Evolutionary conservation across 2,797 vertebrate species (phyloP).

Genomic region (Neomorphus geoffroyi): DNA sequence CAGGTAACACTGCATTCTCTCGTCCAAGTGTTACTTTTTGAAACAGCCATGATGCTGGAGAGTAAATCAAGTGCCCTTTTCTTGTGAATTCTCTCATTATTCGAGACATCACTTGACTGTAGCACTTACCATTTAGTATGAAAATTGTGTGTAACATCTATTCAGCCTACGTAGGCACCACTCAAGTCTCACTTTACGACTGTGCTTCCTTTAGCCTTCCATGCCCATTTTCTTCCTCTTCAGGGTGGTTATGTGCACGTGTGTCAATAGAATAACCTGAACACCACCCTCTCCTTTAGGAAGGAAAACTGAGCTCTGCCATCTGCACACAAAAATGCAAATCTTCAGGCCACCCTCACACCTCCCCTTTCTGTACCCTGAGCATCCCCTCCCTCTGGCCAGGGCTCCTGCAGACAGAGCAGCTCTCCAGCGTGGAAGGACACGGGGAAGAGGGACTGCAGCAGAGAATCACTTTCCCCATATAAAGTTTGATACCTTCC

Average conservation of each 20-base stretch:
- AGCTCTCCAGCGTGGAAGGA: neutral
- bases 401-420: neutral
- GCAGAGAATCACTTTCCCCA: neutral
- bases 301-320: neutral
- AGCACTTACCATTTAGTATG: neutral
- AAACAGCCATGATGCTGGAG: rapidly evolving
- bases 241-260: no score
- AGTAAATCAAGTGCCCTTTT: neutral
- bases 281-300: neutral
- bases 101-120: neutral
- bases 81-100: neutral
- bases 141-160: neutral
- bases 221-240: neutral
- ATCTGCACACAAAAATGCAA: neutral
- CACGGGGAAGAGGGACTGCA: neutral
- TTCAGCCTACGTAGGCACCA: neutral
- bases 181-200: neutral
- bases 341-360: neutral
- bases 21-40: neutral
- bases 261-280: neutral
- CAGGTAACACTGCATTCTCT: neutral
- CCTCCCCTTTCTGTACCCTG: neutral
- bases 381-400: neutral
- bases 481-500: neutral
- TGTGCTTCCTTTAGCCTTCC: neutral